phyloP scores from a whole-genome alignment of 2,797 vertebrate genomes.

The Poeciliopsis turneri region DNA sequence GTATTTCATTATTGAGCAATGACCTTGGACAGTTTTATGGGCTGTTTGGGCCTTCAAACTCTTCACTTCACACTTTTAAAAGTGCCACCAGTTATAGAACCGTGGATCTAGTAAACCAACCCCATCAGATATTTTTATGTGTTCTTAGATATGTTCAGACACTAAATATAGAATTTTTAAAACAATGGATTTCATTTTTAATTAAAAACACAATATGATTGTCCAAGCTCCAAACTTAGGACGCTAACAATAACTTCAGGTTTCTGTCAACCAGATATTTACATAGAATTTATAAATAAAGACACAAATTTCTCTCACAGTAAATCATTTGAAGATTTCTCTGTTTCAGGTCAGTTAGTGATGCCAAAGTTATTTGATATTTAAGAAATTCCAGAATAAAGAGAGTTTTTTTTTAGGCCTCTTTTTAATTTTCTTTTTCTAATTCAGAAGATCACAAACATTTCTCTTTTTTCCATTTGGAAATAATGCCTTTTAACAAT shows the following conservation, averaged over 20 bases:
- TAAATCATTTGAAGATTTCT: neutral
- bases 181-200: conserved; percentile 4
- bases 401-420: neutral
- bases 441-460: neutral
- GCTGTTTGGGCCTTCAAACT: neutral
- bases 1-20: neutral
- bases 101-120: neutral
- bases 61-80: neutral
- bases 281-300: neutral
- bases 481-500: neutral
- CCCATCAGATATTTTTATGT: neutral
- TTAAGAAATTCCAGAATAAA: neutral
- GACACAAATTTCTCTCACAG: neutral
- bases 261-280: conserved; percentile 2
- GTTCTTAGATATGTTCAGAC: neutral
- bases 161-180: neutral
- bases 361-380: neutral
- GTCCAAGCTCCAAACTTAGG: conserved; percentile 3
- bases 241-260: neutral
- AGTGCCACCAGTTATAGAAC: neutral
- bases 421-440: neutral
- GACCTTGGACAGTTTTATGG: neutral
- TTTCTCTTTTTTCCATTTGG: neutral
- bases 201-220: conserved; percentile 4
- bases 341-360: neutral